A percentile compares a stretch with the other conserved stretches of the same genome.
phyloP scores from a whole-genome alignment of 2,113 vertebrate genomes.

The Papio anubis region DNA sequence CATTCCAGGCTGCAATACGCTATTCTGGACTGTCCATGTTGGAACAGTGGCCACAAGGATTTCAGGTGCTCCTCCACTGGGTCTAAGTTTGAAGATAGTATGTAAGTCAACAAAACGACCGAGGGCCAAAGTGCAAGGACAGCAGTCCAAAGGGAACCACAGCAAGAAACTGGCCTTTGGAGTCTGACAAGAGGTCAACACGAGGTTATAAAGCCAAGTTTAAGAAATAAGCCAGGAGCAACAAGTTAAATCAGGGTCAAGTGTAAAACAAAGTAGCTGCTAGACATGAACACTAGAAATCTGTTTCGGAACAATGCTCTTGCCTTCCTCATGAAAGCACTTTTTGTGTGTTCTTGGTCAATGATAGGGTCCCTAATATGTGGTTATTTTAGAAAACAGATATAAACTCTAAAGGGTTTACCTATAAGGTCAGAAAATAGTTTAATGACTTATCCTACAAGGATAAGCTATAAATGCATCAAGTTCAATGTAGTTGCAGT shows the following conservation, averaged over 20 bases:
- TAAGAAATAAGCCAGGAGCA: neutral
- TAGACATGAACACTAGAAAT: neutral
- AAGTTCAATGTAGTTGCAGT: neutral
- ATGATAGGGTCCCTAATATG: neutral
- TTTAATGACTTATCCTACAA: neutral
- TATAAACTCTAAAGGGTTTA: neutral
- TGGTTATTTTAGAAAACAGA: neutral
- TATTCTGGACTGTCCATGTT: neutral
- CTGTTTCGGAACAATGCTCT: neutral
- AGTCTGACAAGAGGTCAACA: neutral
- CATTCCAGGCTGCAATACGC: neutral
- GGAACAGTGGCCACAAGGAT: neutral
- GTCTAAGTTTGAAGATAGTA: neutral
- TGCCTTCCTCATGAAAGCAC: neutral
- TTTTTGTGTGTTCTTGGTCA: neutral
- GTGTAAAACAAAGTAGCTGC: neutral
- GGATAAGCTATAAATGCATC: neutral
- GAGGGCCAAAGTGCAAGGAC: neutral
- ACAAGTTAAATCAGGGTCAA: neutral
- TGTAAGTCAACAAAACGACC: neutral
- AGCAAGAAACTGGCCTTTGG: neutral
- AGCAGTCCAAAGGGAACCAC: neutral
- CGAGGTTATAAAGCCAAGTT: neutral
- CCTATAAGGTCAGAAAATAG: neutral
- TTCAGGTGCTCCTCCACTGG: neutral